Evolutionary conservation across 64 coral and sea anemone genomes (phyloP).

Genomic region (Actinia equina): DNA sequence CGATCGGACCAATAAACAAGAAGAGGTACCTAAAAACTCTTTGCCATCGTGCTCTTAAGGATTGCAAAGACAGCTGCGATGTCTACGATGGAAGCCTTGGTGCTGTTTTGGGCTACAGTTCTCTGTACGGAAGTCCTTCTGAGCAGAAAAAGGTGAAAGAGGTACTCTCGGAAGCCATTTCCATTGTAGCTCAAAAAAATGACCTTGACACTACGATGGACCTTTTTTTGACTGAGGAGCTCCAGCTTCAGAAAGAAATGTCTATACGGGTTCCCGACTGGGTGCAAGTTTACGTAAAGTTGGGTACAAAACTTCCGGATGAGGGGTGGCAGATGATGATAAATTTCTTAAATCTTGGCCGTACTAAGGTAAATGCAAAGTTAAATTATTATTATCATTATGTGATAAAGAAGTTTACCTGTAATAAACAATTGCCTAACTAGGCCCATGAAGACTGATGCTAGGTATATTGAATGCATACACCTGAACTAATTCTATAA

Average conservation of each 20-base stretch:
- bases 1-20: neutral
- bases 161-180: neutral
- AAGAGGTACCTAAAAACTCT: neutral
- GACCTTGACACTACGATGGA: neutral
- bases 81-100: neutral
- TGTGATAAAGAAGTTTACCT: no score
- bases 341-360: slow-evolving; percentile 18
- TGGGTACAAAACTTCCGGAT: slow-evolving; percentile 31
- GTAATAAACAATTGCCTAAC: no score
- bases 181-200: neutral
- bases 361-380: slow-evolving; percentile 36
- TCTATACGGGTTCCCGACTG: slow-evolving; percentile 34
- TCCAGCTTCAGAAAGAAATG: neutral
- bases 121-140: neutral
- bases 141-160: neutral
- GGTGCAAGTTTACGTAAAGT: slow-evolving; percentile 37
- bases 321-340: slow-evolving; percentile 42
- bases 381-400: no score
- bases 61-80: neutral
- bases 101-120: neutral
- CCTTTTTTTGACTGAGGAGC: neutral
- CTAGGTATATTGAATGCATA: no score
- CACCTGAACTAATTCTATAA: no score
- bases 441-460: no score
- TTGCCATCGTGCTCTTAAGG: neutral